Conservation (phyloP, 2,797 vertebrate genomes). For the Tokudaia tokunoshimensis region DNA sequence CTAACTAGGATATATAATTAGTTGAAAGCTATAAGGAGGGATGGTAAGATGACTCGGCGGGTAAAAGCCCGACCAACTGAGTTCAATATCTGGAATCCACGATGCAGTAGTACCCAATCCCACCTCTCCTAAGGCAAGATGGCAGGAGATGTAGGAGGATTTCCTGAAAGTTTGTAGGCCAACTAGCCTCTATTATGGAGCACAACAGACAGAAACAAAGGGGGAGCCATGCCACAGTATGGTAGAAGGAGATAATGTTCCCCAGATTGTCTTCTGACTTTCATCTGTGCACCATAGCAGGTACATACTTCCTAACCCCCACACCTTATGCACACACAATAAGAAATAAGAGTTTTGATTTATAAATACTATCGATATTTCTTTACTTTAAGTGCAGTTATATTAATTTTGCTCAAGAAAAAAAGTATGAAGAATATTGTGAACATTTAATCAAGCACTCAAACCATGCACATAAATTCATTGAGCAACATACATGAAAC, state of each 20-base stretch:
- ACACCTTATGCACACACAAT: neutral
- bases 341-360: neutral
- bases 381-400: neutral
- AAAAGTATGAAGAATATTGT: neutral
- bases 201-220: neutral
- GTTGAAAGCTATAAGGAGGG: neutral
- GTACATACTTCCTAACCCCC: neutral
- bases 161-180: neutral
- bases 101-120: neutral
- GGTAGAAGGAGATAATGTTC: neutral
- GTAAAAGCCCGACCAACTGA: neutral
- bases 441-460: neutral
- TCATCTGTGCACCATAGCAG: neutral
- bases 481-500: fast-evolving
- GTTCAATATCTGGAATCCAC: neutral
- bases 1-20: neutral
- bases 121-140: neutral
- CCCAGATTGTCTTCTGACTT: neutral
- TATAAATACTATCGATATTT: neutral
- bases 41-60: neutral
- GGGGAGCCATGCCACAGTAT: neutral
- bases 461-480: neutral
- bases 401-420: slow-evolving; percentile 21
- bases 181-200: neutral
- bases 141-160: neutral